These are phyloP conservation scores for Petrocephalus schoutedeni DNA, from an alignment of 2,797 vertebrate species.

Conservation along the genomic window DNA sequence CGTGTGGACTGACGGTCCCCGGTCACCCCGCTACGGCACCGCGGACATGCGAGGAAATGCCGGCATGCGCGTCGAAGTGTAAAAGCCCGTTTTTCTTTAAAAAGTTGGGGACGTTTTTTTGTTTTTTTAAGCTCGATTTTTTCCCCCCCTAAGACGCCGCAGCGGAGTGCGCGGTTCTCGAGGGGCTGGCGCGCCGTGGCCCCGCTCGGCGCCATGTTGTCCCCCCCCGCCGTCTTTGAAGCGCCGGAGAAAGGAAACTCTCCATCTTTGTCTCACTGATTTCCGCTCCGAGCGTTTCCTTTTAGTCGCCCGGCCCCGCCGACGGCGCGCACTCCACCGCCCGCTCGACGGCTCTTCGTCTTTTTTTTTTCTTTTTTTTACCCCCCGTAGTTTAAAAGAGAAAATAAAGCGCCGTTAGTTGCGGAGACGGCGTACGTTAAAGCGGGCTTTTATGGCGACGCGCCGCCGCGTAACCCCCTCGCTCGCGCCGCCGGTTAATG, in stretches of 20 bases:
- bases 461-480: constrained; percentile 56
- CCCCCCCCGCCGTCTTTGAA: constrained; percentile 69
- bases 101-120: constrained; percentile 20
- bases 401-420: neutral
- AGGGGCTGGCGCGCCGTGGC: constrained; percentile 57
- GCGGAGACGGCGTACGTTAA: constrained; percentile 25
- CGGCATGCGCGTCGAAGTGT: neutral
- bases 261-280: constrained; percentile 75
- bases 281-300: constrained; percentile 62
- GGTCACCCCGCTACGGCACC: neutral
- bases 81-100: neutral
- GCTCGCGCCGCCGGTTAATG: constrained; percentile 62
- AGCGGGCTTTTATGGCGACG: constrained; percentile 36
- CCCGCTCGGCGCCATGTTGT: constrained; percentile 74
- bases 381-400: too few relatives aligned
- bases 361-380: neutral
- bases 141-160: neutral
- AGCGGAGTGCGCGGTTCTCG: constrained; percentile 34
- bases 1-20: neutral
- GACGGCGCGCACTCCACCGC: constrained; percentile 36
- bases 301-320: constrained; percentile 50
- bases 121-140: neutral
- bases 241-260: constrained; percentile 63
- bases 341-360: constrained; percentile 41
- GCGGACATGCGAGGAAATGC: neutral